Percentiles rank a stretch among this genome's conserved stretches.
Conservation (phyloP, 2,888 invertebrate genomes). For the Electrophaes corylata region DNA sequence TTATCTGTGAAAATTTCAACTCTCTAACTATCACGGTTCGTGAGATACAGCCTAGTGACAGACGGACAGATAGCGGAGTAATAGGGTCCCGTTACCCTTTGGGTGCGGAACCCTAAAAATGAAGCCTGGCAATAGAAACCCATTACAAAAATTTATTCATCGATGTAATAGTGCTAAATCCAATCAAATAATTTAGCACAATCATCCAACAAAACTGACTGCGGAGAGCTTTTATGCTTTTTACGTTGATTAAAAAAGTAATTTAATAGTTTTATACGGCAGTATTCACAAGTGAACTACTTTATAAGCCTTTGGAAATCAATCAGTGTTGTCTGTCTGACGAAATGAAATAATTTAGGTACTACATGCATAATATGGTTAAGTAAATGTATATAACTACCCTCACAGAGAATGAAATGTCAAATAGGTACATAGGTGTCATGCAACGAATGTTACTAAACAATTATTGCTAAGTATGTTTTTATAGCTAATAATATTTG, state of each 20-base stretch:
- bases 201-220: neutral
- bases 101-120: no score
- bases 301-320: conserved; percentile 1
- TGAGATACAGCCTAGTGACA: no score
- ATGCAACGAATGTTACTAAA: neutral
- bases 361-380: neutral
- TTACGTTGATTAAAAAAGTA: neutral
- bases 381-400: neutral
- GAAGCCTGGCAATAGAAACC: no score
- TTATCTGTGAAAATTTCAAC: no score
- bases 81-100: no score
- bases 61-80: no score
- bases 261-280: neutral
- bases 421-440: neutral
- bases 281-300: conserved; percentile 1
- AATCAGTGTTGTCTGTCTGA: neutral
- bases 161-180: neutral
- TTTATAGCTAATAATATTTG: neutral
- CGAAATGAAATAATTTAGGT: neutral
- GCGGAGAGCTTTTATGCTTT: neutral
- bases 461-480: neutral
- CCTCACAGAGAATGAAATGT: neutral
- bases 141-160: neutral
- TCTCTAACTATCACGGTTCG: no score
- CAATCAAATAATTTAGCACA: neutral